Percentiles rank a stretch among this genome's conserved stretches.
phyloP scores from a whole-genome alignment of 2,113 vertebrate genomes.

The Delphinus delphis region DNA sequence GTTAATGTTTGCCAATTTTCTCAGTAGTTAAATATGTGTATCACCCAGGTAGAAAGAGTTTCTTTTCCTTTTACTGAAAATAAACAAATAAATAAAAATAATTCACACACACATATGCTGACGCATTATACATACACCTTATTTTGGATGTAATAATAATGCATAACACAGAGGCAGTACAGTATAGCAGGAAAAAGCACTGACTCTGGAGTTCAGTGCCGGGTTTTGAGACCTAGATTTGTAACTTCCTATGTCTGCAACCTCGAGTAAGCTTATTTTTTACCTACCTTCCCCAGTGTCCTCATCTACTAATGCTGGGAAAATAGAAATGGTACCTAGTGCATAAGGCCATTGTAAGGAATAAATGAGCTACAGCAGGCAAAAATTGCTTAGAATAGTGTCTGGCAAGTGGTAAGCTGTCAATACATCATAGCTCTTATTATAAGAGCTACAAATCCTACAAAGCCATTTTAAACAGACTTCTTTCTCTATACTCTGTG shows the following conservation, averaged over 20 bases:
- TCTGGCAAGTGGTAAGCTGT: not conserved
- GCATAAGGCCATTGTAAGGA: not conserved
- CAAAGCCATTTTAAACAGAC: slow-evolving; percentile 52
- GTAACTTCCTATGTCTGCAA: not conserved
- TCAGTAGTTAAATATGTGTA: not conserved
- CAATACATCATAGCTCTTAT: not conserved
- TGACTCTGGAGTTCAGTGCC: not conserved
- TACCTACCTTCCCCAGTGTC: not conserved
- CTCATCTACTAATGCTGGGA: slow-evolving; percentile 7
- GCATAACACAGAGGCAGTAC: not conserved
- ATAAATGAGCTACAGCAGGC: slow-evolving; percentile 12
- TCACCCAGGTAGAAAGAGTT: not conserved
- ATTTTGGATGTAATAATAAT: not conserved
- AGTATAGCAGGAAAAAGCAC: not conserved
- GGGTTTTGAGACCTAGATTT: not conserved
- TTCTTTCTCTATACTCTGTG: not conserved
- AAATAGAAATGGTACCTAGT: slow-evolving; percentile 25
- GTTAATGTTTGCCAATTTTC: not conserved
- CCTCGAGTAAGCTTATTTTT: slow-evolving; percentile 32
- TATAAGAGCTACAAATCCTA: not conserved
- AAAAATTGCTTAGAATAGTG: slow-evolving; percentile 16
- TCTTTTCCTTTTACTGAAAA: slow-evolving; percentile 34
- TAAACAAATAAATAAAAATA: not conserved
- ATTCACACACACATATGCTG: not conserved
- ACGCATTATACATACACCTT: not conserved